These are phyloP conservation scores for Aldabrachelys gigantea DNA, from an alignment of 2,113 vertebrate genomes.

Conservation along the genomic window DNA sequence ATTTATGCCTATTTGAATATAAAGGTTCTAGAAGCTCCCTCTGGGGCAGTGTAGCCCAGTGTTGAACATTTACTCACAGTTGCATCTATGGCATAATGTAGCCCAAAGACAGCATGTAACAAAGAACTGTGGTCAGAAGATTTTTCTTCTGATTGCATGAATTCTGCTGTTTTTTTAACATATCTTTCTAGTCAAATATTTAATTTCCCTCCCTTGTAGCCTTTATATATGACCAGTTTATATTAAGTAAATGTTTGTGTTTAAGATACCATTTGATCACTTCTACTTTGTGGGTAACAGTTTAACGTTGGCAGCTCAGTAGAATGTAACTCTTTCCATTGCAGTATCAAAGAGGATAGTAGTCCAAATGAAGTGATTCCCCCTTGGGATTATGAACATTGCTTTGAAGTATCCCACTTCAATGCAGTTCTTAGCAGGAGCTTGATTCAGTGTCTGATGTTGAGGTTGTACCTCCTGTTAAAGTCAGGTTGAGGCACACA, in stretches of 20 bases:
- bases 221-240: neutral
- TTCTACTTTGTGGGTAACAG: neutral
- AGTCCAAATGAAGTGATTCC: neutral
- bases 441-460: neutral
- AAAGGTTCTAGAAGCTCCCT: neutral
- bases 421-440: neutral
- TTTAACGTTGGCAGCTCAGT: neutral
- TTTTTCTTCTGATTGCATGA: neutral
- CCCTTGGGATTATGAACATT: neutral
- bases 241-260: neutral
- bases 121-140: neutral
- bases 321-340: neutral
- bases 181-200: neutral
- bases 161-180: neutral
- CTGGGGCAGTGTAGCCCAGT: neutral
- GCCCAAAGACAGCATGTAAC: neutral
- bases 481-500: neutral
- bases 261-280: neutral
- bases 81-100: neutral
- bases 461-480: neutral
- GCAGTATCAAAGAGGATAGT: neutral
- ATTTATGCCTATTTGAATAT: neutral
- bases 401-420: neutral
- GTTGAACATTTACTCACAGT: neutral
- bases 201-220: neutral